These are phyloP conservation scores for Acrobasis consociella DNA, from an alignment of 2,888 invertebrate species.

Conservation along the genomic window DNA sequence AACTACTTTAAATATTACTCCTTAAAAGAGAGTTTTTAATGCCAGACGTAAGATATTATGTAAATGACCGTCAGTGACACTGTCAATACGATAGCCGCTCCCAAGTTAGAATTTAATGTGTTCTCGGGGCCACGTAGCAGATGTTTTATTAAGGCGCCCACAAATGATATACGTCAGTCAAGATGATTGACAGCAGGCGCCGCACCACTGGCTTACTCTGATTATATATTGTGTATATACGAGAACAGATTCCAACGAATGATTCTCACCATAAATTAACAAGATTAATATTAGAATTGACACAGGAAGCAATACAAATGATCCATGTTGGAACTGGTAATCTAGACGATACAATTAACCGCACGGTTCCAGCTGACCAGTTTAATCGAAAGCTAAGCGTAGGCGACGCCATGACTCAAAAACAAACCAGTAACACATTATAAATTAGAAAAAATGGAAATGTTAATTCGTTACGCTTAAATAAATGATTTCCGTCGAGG, in stretches of 20 bases:
- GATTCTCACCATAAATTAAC: conserved; percentile 13
- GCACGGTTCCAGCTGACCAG: conserved; percentile 21
- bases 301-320: conserved; percentile 17
- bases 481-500: conserved; percentile 71
- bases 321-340: conserved; percentile 1
- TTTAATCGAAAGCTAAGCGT: conserved; percentile 39
- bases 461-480: conserved; percentile 67
- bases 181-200: conserved; percentile 68
- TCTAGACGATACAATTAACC: conserved; percentile 20
- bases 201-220: conserved; percentile 34
- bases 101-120: conserved; percentile 19
- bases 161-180: conserved; percentile 61
- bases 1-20: not conserved
- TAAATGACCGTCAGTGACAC: conserved; percentile 17
- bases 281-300: conserved; percentile 5
- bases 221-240: conserved; percentile 26
- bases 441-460: conserved; percentile 59
- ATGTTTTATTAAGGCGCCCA: conserved; percentile 55
- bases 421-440: conserved; percentile 53
- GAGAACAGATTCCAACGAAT: not conserved
- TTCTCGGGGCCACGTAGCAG: conserved; percentile 33
- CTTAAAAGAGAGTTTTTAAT: not conserved
- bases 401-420: conserved; percentile 52
- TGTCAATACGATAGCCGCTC: conserved; percentile 9
- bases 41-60: conserved; percentile 10